These are phyloP conservation scores for Cheilosia vernalis DNA, from an alignment of 2,888 invertebrate species.

Conservation along the genomic window DNA sequence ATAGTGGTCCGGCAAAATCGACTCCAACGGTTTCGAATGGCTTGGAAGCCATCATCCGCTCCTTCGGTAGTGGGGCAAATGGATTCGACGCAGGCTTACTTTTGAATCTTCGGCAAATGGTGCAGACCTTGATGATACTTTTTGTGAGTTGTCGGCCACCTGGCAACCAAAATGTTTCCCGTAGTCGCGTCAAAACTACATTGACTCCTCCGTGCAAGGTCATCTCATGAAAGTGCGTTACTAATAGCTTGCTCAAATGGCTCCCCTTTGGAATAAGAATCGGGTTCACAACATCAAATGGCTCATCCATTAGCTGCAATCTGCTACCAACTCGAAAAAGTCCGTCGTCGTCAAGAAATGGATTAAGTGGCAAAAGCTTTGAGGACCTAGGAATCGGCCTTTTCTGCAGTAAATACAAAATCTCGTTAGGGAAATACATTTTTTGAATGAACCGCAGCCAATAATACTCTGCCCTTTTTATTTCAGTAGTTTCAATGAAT, in stretches of 20 bases:
- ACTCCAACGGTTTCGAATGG: constrained; percentile 40
- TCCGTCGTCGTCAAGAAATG: constrained; percentile 21
- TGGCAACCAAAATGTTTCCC: constrained; percentile 47
- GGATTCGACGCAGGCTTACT: constrained; percentile 39
- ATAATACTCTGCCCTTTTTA: too few relatives aligned
- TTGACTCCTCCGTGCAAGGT: constrained; percentile 48
- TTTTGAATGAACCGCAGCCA: constrained; percentile 6
- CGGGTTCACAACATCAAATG: constrained; percentile 8
- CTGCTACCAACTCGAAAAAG: constrained; percentile 25
- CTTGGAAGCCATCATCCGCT: constrained; percentile 24
- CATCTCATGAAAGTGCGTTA: constrained; percentile 21
- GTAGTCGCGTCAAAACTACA: constrained; percentile 25
- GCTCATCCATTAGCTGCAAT: constrained; percentile 10
- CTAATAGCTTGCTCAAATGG: constrained; percentile 17
- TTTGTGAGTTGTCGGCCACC: constrained; percentile 38
- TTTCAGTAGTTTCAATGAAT: too few relatives aligned
- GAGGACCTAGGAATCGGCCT: constrained; percentile 8
- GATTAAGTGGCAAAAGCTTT: constrained; percentile 25
- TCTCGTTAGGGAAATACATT: constrained; percentile 6
- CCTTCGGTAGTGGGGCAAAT: constrained; percentile 32
- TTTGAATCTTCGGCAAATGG: constrained; percentile 11
- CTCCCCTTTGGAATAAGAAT: constrained; percentile 30
- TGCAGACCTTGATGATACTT: constrained; percentile 12
- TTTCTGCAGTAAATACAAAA: neutral
- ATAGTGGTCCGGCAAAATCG: constrained; percentile 46